Evolutionary conservation across 2,888 invertebrate species (phyloP).

Genomic region (Sphecodes monilicornis): DNA sequence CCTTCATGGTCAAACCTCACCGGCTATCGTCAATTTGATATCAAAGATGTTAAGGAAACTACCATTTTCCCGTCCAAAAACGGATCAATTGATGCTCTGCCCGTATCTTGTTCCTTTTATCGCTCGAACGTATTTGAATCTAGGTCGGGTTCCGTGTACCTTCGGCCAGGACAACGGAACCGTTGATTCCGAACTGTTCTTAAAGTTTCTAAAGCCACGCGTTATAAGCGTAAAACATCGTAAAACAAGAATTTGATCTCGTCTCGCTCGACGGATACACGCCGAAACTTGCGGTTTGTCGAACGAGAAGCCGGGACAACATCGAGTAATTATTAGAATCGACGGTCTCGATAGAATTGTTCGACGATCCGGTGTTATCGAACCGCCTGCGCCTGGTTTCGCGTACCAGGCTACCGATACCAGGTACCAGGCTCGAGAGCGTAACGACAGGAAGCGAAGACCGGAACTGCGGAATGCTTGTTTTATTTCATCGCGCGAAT

Average conservation of each 20-base stretch:
- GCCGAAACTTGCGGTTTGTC: background rate
- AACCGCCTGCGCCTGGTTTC: constrained; percentile 41
- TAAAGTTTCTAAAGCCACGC: constrained; percentile 57
- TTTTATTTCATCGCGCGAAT: constrained; percentile 64
- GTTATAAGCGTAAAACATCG: background rate
- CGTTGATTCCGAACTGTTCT: constrained; percentile 58
- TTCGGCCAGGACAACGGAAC: constrained; percentile 14
- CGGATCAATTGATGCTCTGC: constrained; percentile 76
- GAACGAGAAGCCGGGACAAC: background rate
- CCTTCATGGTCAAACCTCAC: constrained; percentile 52
- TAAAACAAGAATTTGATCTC: background rate
- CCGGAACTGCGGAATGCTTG: constrained; percentile 76
- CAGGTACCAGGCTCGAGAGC: constrained; percentile 47
- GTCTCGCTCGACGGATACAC: background rate
- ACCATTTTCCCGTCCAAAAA: constrained; percentile 72
- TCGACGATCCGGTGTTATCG: constrained; percentile 57
- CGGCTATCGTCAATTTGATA: constrained; percentile 71
- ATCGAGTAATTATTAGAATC: constrained; percentile 30
- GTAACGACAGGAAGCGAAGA: constrained; percentile 75
- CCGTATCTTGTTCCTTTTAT: constrained; percentile 74
- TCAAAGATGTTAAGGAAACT: constrained; percentile 78
- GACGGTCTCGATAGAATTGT: constrained; percentile 48
- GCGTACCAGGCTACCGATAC: background rate
- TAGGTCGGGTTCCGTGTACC: constrained; percentile 70
- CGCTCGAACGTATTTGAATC: constrained; percentile 74